Evolutionary conservation across 2,797 vertebrate genomes (phyloP).

Genomic region (Rhynchotus rufescens): DNA sequence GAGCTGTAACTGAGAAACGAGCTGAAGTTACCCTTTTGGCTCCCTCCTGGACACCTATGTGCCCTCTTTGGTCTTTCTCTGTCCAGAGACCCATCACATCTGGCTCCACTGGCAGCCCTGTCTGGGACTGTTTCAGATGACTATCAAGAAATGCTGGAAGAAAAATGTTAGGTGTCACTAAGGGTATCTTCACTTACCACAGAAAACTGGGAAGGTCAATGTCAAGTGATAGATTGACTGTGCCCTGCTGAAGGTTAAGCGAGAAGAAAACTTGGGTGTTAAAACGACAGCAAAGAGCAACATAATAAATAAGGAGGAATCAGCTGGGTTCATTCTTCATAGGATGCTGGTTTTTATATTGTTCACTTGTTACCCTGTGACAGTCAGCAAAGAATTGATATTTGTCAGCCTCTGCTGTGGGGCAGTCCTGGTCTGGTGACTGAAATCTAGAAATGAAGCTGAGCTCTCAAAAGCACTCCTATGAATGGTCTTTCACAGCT

Average conservation of each 20-base stretch:
- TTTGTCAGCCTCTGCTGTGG: background rate
- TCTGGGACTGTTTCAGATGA: background rate
- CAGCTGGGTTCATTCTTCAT: background rate
- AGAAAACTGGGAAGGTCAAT: background rate
- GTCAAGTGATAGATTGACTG: background rate
- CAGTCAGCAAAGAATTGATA: background rate
- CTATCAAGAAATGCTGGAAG: background rate
- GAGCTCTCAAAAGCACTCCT: background rate
- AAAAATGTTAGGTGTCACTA: background rate
- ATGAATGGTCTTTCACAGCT: background rate
- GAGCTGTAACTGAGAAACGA: background rate
- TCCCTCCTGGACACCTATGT: rapidly evolving
- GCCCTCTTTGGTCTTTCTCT: background rate
- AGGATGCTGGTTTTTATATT: background rate
- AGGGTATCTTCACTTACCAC: background rate
- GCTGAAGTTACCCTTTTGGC: background rate
- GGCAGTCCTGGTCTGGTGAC: background rate
- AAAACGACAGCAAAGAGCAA: background rate
- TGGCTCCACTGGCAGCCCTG: background rate
- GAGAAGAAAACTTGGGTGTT: background rate
- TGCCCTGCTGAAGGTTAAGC: background rate
- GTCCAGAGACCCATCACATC: background rate
- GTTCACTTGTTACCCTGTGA: background rate
- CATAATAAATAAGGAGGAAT: background rate
- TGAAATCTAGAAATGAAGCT: background rate